phyloP scores from a whole-genome alignment of 2,113 vertebrate genomes.

The Tetraodon nigroviridis region DNA sequence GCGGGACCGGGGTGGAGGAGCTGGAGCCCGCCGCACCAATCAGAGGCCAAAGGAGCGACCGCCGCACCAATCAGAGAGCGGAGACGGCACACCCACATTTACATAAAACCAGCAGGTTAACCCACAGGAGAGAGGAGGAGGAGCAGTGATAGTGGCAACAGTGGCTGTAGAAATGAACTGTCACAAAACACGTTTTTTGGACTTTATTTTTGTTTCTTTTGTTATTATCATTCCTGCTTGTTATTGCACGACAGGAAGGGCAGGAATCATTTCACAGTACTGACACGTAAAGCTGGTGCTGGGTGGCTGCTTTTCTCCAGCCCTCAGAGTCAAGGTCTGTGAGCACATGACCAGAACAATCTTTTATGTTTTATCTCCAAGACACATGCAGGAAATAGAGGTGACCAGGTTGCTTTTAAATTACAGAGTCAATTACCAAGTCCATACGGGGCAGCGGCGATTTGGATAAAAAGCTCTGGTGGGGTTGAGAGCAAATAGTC shows the following conservation, averaged over 20 bases:
- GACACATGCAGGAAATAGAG: slow-evolving; percentile 61
- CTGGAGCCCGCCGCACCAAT: too few species aligned
- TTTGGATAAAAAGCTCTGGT: slow-evolving; percentile 67
- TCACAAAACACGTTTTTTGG: too few species aligned
- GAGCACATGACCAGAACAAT: slow-evolving; percentile 69
- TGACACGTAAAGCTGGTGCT: slow-evolving; percentile 65
- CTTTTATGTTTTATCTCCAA: slow-evolving; percentile 77
- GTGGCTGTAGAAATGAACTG: too few species aligned
- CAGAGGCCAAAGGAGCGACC: too few species aligned
- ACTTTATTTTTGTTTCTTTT: slow-evolving; percentile 62
- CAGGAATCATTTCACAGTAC: slow-evolving; percentile 69
- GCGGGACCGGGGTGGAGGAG: too few species aligned
- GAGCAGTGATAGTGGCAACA: too few species aligned
- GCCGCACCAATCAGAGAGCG: too few species aligned
- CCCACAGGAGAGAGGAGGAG: too few species aligned
- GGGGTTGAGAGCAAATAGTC: slow-evolving; percentile 44
- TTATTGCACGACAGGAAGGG: slow-evolving; percentile 68
- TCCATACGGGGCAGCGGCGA: slow-evolving; percentile 71
- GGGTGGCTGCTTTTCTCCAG: slow-evolving; percentile 61
- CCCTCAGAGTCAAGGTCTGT: slow-evolving; percentile 43
- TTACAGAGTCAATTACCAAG: slow-evolving; percentile 72
- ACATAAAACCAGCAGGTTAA: too few species aligned
- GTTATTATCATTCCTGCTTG: slow-evolving; percentile 52
- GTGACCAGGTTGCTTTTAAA: slow-evolving; percentile 64
- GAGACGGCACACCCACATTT: too few species aligned